phyloP scores from a whole-genome alignment of 1,140 invertebrate species.

The Drosophila obscura region DNA sequence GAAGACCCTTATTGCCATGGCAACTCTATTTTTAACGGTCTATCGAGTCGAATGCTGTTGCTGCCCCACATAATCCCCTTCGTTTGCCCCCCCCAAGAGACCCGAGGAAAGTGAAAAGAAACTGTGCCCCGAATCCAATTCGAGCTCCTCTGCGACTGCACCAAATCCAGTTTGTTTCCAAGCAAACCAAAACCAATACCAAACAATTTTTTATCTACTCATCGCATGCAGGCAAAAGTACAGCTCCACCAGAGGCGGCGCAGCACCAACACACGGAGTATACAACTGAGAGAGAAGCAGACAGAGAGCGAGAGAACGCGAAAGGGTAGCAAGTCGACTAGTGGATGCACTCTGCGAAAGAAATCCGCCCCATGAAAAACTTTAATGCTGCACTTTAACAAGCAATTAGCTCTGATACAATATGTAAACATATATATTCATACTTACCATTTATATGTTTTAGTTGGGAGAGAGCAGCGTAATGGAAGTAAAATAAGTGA shows the following conservation, averaged over 20 bases:
- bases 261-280: conserved; percentile 52
- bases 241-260: conserved; percentile 59
- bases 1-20: conserved; percentile 9
- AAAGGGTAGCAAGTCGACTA: conserved; percentile 7
- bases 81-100: conserved; percentile 38
- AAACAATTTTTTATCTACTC: conserved; percentile 67
- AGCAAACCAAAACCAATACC: conserved; percentile 64
- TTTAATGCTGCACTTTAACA: too few relatives aligned
- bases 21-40: conserved; percentile 1
- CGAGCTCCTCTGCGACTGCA: conserved; percentile 11
- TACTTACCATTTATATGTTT: too few relatives aligned
- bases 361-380: background rate
- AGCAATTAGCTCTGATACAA: too few relatives aligned
- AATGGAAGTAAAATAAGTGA: too few relatives aligned
- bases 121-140: conserved; percentile 44
- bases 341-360: background rate
- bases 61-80: conserved; percentile 31
- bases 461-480: too few relatives aligned
- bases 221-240: conserved; percentile 61
- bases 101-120: conserved; percentile 46
- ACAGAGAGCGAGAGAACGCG: background rate
- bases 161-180: conserved; percentile 72
- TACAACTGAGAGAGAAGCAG: conserved; percentile 4
- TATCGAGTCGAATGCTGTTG: background rate
- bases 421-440: too few relatives aligned